Evolutionary conservation across 2,797 vertebrate species (phyloP).

Genomic region (Sandelia bainsii): DNA sequence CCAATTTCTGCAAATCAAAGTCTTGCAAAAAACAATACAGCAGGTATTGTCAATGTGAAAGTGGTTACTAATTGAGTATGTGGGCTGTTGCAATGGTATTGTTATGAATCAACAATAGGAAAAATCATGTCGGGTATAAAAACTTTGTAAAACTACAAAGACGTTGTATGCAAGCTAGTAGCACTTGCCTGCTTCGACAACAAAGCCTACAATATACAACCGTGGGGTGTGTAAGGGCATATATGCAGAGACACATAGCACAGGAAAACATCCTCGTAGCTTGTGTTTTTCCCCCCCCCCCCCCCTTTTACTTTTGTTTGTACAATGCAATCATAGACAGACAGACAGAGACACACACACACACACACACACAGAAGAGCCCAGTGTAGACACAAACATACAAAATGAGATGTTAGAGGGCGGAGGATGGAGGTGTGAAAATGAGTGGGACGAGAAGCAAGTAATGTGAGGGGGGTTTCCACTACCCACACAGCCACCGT

Average conservation of each 20-base stretch:
- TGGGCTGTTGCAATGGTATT: constrained; percentile 1
- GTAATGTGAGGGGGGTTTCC: constrained; percentile 75
- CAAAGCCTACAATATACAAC: constrained; percentile 22
- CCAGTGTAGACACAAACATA: constrained; percentile 52
- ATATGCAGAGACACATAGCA: constrained; percentile 37
- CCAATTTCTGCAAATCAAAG: constrained; percentile 20
- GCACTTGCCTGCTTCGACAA: constrained; percentile 25
- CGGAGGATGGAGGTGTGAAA: constrained; percentile 76
- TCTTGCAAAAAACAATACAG: not conserved
- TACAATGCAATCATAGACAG: constrained; percentile 38
- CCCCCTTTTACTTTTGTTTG: constrained; percentile 30
- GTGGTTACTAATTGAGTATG: not conserved
- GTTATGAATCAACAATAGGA: constrained; percentile 37
- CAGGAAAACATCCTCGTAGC: constrained; percentile 49
- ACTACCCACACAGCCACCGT: constrained; percentile 57
- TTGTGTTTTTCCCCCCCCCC: constrained; percentile 22
- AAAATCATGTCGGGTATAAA: constrained; percentile 32
- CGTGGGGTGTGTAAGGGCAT: constrained; percentile 5
- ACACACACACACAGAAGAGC: constrained; percentile 32
- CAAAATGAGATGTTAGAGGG: constrained; percentile 44
- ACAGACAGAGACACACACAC: not conserved
- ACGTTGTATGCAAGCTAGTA: constrained; percentile 3
- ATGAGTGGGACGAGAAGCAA: constrained; percentile 60
- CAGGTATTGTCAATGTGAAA: not conserved
- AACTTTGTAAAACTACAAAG: constrained; percentile 24